Evolutionary conservation across 2,113 vertebrate genomes (phyloP), one percentile per base, ranked within the genome.

Genomic region (Micromys minutus): DNA sequence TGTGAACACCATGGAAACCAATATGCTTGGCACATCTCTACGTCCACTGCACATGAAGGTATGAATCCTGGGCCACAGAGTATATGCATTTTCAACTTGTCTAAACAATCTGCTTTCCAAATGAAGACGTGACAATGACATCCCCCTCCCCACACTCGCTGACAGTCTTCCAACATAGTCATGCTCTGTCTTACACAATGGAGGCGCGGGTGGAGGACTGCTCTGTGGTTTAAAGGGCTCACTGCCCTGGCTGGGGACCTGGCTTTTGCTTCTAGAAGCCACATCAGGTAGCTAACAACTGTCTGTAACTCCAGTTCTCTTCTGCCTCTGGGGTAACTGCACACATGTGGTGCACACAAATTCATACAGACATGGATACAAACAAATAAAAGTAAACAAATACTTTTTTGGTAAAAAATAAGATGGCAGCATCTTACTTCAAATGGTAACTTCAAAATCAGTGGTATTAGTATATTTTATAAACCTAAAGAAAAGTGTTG

Each of bases 121-220:
- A 61, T 45, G 36, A 90, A 12, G 36, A 92, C 6, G 13, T 63
- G 50, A 81, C 36, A 91, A 47, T 83, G 89, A 87, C 52, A 45
- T 42, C 16, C n/a, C 12, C 85, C 42, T 59, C n/a, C 67, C 10
- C 21, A 86, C 52, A 4, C 5, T 79, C 65, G 42, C 3, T 77
- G 86, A 86, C 76, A 77, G 84, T 45, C 92, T 94, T 96, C 61
- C 39, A 94, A 61, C 45, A 83, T 50, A 89, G 5, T 39, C 47
- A 16, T 39, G 7, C 52, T 80, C 52, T 59, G 36, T 26, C 75
- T 77, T 52, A 52, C 36, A 52, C 52, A 52, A 34, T 52, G 29
- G 76, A 5, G 19, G 17, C 47, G 17, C 29, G 19, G 65, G 12
- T 77, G 7, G 72, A 42, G 31, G 22, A 1, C 17, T 5, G 31